phyloP scores from a whole-genome alignment of 2,888 invertebrate genomes.

The Drymonia ruficornis region DNA sequence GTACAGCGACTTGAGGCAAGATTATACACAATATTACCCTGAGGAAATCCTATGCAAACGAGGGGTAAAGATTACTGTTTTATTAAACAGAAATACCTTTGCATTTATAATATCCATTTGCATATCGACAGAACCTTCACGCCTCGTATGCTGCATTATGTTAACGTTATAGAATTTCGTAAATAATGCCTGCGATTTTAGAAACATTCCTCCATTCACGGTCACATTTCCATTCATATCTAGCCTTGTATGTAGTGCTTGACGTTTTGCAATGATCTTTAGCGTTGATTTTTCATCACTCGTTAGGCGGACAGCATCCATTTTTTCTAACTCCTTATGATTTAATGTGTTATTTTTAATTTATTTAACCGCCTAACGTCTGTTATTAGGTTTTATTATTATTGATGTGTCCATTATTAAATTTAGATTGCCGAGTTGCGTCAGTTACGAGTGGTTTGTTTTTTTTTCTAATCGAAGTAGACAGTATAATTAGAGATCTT shows the following conservation, averaged over 20 bases:
- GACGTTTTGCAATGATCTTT: neutral
- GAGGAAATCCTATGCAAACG: no score
- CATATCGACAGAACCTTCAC: neutral
- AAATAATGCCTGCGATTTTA: neutral
- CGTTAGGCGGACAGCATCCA: neutral
- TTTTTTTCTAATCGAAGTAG: no score
- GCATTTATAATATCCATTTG: neutral
- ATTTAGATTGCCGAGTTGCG: no score
- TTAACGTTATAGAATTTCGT: neutral
- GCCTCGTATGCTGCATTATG: neutral
- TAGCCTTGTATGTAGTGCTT: neutral
- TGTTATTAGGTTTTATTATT: no score
- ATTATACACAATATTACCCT: no score
- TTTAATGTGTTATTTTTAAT: no score
- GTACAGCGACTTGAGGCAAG: no score
- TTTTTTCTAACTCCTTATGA: no score
- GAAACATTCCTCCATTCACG: neutral
- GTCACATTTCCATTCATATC: neutral
- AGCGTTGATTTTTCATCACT: neutral
- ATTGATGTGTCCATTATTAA: no score
- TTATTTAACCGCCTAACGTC: no score
- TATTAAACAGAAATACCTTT: neutral
- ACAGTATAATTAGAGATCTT: no score
- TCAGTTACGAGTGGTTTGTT: no score
- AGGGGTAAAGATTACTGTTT: neutral